A percentile compares a stretch with the other conserved stretches of the same genome.
Conservation (phyloP, 30 jellyfish, hydroid and myxozoan genomes). For the Calvadosia cruxmelitensis region DNA sequence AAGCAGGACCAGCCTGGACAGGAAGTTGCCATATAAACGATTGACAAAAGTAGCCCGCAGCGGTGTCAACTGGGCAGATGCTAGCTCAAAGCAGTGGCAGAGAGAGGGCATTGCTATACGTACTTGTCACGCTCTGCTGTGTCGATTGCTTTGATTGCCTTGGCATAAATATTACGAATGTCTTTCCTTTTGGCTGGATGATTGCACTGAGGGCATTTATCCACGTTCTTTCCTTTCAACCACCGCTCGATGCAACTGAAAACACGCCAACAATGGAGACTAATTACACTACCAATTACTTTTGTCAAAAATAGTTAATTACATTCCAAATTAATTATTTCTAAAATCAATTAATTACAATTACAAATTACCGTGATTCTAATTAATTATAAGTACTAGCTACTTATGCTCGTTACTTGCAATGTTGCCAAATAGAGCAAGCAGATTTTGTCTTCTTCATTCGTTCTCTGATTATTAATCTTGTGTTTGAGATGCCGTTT, state of each 20-base stretch:
- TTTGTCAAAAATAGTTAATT: no score
- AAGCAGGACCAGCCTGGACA: neutral
- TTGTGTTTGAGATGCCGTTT: no score
- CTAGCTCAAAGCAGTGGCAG: no score
- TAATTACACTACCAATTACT: neutral
- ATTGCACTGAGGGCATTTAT: constrained; percentile 88
- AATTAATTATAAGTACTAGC: neutral
- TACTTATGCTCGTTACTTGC: no score
- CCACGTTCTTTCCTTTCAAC: constrained; percentile 56
- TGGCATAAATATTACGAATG: constrained; percentile 68
- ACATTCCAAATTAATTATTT: no score
- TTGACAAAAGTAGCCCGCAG: no score
- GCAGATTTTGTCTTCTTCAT: no score
- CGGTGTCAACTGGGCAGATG: no score
- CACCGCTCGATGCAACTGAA: constrained; percentile 83
- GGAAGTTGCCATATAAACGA: no score
- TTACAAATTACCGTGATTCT: neutral
- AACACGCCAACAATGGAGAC: neutral
- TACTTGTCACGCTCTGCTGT: constrained; percentile 83
- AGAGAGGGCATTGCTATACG: neutral
- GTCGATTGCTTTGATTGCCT: constrained; percentile 57
- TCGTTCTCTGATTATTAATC: no score
- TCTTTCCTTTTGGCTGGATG: constrained; percentile 70
- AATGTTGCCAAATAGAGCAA: no score
- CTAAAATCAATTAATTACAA: neutral